A percentile compares a stretch with the other conserved stretches of the same genome.
phyloP scores from a whole-genome alignment of 2,888 invertebrate species.

The Sylvicola fuscatus region DNA sequence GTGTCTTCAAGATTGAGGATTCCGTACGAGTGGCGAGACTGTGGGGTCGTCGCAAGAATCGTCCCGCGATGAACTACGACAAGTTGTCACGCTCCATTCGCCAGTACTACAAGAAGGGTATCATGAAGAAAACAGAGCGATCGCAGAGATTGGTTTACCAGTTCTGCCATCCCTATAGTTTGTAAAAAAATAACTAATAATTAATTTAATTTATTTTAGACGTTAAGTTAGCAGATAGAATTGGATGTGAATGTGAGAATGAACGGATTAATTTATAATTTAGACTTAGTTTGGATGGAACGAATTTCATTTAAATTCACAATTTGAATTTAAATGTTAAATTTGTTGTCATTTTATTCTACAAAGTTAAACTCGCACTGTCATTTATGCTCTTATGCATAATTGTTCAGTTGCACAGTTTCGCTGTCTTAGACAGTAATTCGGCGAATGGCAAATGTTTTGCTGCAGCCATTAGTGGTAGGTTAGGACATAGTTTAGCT shows the following conservation, averaged over 20 bases:
- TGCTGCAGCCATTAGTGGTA: conserved; percentile 1
- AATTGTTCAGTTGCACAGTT: too few relatives aligned
- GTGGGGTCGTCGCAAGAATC: conserved; percentile 96
- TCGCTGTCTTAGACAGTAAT: too few relatives aligned
- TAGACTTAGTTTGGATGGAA: too few relatives aligned
- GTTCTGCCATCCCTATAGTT: conserved; percentile 87
- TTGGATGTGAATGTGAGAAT: too few relatives aligned
- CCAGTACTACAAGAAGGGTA: conserved; percentile 98
- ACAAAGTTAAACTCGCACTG: too few relatives aligned
- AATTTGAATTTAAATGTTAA: too few relatives aligned
- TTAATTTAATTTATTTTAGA: neutral
- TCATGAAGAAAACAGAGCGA: conserved; percentile 97
- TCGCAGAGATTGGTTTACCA: conserved; percentile 97
- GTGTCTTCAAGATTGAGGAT: conserved; percentile 98
- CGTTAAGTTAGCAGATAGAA: too few relatives aligned
- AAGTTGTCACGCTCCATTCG: conserved; percentile 92
- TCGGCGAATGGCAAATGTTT: neutral
- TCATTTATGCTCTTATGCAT: too few relatives aligned
- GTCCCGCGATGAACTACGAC: conserved; percentile 99
- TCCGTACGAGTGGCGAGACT: conserved; percentile 90
- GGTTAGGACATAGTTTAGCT: neutral
- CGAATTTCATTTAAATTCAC: too few relatives aligned
- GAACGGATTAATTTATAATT: too few relatives aligned
- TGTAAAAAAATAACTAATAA: conserved; percentile 27
- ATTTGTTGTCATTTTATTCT: too few relatives aligned